These are phyloP conservation scores for Parus major DNA, from an alignment of 2,113 vertebrate species.

Conservation along the genomic window DNA sequence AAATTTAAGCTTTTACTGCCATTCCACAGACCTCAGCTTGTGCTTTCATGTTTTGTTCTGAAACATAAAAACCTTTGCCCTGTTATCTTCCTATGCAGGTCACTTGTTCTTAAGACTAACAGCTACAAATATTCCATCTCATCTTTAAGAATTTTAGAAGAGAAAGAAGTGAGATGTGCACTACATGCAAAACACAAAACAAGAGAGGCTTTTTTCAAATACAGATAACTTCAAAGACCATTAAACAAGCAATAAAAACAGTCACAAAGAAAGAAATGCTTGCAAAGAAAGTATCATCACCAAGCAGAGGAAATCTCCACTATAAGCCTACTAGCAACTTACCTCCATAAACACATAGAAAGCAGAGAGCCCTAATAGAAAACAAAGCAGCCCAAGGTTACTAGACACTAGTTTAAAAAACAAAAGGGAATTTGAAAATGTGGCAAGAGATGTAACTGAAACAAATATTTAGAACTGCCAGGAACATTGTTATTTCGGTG, in stretches of 20 bases:
- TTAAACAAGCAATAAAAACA: background rate
- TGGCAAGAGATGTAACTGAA: background rate
- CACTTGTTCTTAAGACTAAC: background rate
- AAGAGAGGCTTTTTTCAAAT: background rate
- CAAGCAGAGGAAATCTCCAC: background rate
- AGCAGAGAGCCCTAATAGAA: background rate
- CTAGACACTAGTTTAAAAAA: background rate
- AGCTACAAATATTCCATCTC: background rate
- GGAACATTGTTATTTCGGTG: background rate
- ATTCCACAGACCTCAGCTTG: background rate
- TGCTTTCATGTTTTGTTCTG: background rate
- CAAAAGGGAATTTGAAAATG: background rate
- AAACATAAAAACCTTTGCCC: background rate
- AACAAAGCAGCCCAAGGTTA: background rate
- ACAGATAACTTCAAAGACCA: background rate
- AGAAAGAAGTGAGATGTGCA: background rate
- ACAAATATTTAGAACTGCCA: background rate
- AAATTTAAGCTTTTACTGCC: background rate
- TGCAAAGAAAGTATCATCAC: background rate
- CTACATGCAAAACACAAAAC: background rate
- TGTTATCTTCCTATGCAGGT: background rate
- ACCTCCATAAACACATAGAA: background rate
- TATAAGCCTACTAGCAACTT: background rate
- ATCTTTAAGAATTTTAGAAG: background rate
- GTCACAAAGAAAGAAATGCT: background rate